Base-by-base conservation (phyloP, 2,113 vertebrate genomes). In the Gopherus flavomarginatus region DNA sequence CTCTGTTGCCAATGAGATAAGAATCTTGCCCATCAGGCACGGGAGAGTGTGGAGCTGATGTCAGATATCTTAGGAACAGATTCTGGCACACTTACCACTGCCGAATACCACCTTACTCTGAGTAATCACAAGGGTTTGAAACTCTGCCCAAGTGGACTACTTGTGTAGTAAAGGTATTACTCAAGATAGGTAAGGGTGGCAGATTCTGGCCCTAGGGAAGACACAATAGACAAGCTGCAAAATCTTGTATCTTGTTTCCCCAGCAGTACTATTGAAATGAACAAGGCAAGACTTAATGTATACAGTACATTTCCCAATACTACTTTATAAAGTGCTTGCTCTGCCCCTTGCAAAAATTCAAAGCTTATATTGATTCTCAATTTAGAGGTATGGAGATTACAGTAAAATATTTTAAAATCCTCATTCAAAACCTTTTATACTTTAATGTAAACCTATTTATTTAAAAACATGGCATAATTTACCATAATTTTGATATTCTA, bases 381-480 rank as follows among this genome's bases (percentile, higher is more conserved):
- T 62, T 94, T 79, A 77, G 95, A 96, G 82, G 9, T 94, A 16
- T 54, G 56, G 57, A 9, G 83, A 86, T 81, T 89, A 13, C 2
- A 35, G 85, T 27, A 89, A 89, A 96, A 92, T 1, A 42, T 29
- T 49, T 83, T 79, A 65, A 94, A 80, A 57, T 24, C 81, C 53
- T 78, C 17, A 77, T 50, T 94, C 50, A 26, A 82, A 95, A 95
- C 85, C 65, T 13, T 82, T 96, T 75, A 85, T 0, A 1, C 62
- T 89, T 89, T 72, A 47, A 85, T 17, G 12, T 52, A 95, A 56
- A 49, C 17, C 22, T 91, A 8, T 47, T 87, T 93, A 16, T 94
- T 97, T 96, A 91, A 97, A 96, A 97, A 79, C 8, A 95, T 89
- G n/a, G 17, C n/a, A 95, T 72, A 95, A 95, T 86, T 95, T 77